phyloP scores from a whole-genome alignment of 2,113 vertebrate species.

The Ammospiza caudacuta region DNA sequence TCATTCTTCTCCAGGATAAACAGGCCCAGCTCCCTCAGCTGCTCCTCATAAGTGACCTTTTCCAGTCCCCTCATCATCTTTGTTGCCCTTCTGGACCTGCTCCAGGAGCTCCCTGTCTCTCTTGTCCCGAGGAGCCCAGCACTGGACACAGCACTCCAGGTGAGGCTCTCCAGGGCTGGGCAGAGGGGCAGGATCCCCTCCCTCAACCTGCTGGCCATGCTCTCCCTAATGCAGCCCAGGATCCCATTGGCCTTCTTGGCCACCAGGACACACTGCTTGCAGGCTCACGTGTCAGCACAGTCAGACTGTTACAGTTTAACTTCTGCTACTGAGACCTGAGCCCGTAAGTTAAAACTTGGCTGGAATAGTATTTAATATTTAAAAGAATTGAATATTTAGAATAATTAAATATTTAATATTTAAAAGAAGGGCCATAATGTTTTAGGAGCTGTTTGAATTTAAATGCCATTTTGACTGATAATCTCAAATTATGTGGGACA shows the following conservation, averaged over 20 bases:
- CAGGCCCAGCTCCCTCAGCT: background rate
- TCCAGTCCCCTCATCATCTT: background rate
- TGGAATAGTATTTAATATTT: background rate
- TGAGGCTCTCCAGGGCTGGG: background rate
- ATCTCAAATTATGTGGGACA: background rate
- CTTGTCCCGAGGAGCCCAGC: background rate
- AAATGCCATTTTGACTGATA: background rate
- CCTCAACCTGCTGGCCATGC: background rate
- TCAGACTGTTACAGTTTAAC: background rate
- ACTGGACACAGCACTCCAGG: background rate
- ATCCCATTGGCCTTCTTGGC: background rate
- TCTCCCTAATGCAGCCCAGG: background rate
- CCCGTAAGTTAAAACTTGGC: background rate
- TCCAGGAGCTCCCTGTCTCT: background rate
- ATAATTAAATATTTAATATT: background rate
- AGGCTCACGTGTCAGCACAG: background rate
- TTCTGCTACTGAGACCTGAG: background rate
- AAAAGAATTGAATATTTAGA: background rate
- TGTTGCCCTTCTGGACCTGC: background rate
- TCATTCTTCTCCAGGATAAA: background rate
- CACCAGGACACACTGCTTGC: background rate
- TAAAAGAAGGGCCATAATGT: background rate
- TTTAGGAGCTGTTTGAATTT: slow-evolving; percentile 1
- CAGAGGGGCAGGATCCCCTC: background rate
- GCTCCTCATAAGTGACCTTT: background rate